These are phyloP conservation scores for Nycteola revayana DNA, from an alignment of 2,888 invertebrate species.

Conservation along the genomic window DNA sequence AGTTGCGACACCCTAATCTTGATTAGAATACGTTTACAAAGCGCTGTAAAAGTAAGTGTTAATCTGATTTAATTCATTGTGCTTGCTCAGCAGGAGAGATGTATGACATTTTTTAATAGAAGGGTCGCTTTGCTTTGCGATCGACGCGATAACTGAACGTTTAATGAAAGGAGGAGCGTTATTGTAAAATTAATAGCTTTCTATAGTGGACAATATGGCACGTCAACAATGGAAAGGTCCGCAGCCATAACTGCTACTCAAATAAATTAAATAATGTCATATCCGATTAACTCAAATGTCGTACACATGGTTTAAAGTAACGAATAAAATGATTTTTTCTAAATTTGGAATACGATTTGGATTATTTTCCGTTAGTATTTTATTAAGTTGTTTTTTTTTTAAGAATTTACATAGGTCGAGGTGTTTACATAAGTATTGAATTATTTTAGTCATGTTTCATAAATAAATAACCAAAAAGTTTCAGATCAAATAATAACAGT, in stretches of 20 bases:
- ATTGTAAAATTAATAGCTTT: conserved; percentile 45
- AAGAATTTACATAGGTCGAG: not conserved
- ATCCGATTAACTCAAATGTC: not conserved
- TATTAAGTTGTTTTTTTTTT: not conserved
- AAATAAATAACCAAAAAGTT: conserved; percentile 1
- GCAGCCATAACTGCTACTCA: conserved; percentile 6
- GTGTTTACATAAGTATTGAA: not conserved
- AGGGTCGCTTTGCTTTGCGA: conserved; percentile 37
- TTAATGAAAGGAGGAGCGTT: conserved; percentile 32
- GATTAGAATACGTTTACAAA: conserved; percentile 70
- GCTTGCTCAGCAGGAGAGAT: conserved; percentile 65
- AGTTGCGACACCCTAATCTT: conserved; percentile 74
- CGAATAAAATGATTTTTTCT: no score
- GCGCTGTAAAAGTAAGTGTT: conserved; percentile 70
- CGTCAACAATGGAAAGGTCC: not conserved
- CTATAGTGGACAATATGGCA: conserved; percentile 31
- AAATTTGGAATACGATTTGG: no score
- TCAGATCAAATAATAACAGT: not conserved
- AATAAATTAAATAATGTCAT: conserved; percentile 23
- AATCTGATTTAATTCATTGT: conserved; percentile 79
- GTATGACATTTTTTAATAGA: conserved; percentile 53
- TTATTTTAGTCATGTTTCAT: no score
- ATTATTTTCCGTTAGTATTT: no score
- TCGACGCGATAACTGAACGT: conserved; percentile 23
- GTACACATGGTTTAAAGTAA: not conserved